phyloP scores from a whole-genome alignment of 2,797 vertebrate genomes.

The Toxotes lorentzi region DNA sequence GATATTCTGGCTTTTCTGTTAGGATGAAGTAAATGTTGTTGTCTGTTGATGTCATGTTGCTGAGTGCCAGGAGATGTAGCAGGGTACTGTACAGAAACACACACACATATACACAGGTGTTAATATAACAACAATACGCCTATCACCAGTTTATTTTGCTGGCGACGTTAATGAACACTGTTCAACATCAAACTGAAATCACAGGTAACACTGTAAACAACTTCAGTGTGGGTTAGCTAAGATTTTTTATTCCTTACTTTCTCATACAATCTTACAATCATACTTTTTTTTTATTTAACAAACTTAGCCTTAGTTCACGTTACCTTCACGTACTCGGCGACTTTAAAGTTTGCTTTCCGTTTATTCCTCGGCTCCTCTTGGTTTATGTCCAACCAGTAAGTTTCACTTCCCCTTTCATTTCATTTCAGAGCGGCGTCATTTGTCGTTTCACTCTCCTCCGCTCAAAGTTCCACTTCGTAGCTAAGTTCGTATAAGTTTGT shows the following conservation, averaged over 20 bases:
- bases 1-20: conserved; percentile 30
- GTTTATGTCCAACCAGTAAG: conserved; percentile 2
- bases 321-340: conserved; percentile 23
- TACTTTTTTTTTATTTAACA: too few relatives aligned
- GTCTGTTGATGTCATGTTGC: conserved; percentile 48
- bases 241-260: neutral
- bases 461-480: accelerated
- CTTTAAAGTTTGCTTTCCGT: conserved; percentile 20
- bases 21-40: conserved; percentile 83
- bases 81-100: conserved; percentile 3
- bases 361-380: neutral
- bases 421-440: conserved; percentile 31
- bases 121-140: neutral
- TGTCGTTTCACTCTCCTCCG: accelerated
- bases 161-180: neutral
- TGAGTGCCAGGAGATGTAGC: neutral
- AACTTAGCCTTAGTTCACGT: neutral
- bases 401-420: conserved; percentile 80
- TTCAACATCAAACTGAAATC: neutral
- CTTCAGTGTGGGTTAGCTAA: accelerated
- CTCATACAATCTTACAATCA: accelerated
- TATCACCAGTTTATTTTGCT: neutral
- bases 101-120: neutral
- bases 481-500: accelerated
- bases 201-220: neutral